These are phyloP conservation scores for Apis laboriosa DNA, from an alignment of 1,140 invertebrate genomes.

Conservation along the genomic window DNA sequence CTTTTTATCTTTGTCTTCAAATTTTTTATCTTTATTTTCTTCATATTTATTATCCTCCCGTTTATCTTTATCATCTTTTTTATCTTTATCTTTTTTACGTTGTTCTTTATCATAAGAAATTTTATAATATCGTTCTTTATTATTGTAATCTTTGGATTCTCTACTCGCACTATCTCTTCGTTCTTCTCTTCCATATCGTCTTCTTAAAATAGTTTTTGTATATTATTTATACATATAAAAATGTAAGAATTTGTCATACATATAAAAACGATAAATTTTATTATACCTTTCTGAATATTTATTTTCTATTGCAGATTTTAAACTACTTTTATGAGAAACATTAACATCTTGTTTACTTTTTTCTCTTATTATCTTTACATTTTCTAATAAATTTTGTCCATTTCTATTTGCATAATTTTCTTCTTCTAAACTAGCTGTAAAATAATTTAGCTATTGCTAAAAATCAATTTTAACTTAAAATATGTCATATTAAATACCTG, in stretches of 20 bases:
- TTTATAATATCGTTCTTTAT: conserved; percentile 59
- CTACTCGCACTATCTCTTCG: conserved; percentile 48
- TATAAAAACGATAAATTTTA: not conserved
- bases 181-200: conserved; percentile 56
- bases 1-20: conserved; percentile 58
- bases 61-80: conserved; percentile 64
- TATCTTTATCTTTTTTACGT: conserved; percentile 62
- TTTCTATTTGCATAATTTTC: conserved; percentile 48
- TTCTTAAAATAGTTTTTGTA: conserved; percentile 35
- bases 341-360: conserved; percentile 44
- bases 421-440: conserved; percentile 60
- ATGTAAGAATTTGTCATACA: not conserved
- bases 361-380: conserved; percentile 25
- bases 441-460: conserved; percentile 17
- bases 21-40: conserved; percentile 48
- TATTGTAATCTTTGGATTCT: conserved; percentile 50
- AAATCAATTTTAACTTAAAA: not conserved
- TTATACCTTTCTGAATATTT: conserved; percentile 60
- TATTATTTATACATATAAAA: conserved; percentile 9
- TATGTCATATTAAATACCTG: conserved; percentile 55
- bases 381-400: conserved; percentile 44
- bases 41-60: conserved; percentile 60
- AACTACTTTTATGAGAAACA: conserved; percentile 28
- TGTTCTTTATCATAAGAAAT: conserved; percentile 62
- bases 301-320: conserved; percentile 36